Evolutionary conservation across 2,113 vertebrate species (phyloP).

Genomic region (Rhadina sibilatrix): DNA sequence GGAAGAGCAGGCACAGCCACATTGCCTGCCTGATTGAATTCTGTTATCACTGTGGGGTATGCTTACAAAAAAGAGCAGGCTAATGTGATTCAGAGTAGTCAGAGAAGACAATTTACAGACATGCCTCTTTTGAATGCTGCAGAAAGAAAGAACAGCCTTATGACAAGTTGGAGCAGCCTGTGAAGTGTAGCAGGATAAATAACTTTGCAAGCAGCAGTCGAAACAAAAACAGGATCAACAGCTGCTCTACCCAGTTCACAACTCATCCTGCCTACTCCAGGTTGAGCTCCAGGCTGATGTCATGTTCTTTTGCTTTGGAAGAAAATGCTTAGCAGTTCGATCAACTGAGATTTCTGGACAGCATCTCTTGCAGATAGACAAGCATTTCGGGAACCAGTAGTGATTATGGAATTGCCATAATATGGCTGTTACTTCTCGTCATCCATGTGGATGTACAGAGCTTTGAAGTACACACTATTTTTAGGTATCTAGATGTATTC

Average conservation of each 20-base stretch:
- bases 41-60: not conserved
- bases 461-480: not conserved
- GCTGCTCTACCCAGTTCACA: conserved; percentile 1
- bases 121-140: not conserved
- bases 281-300: not conserved
- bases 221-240: conserved; percentile 25
- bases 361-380: not conserved
- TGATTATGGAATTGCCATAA: not conserved
- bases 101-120: not conserved
- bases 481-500: not conserved
- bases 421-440: not conserved
- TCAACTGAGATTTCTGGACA: not conserved
- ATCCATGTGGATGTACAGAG: not conserved
- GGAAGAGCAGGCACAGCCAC: not conserved
- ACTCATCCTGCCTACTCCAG: not conserved
- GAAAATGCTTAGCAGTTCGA: not conserved
- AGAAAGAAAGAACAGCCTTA: conserved; percentile 6
- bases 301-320: not conserved
- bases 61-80: not conserved
- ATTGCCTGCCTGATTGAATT: rapidly evolving
- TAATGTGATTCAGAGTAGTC: not conserved
- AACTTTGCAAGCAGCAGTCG: not conserved
- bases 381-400: not conserved
- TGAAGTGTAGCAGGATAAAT: conserved; percentile 5
- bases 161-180: conserved; percentile 2